Evolutionary conservation across 2,797 vertebrate genomes (phyloP).

Genomic region (Eurystomus glaucurus): DNA sequence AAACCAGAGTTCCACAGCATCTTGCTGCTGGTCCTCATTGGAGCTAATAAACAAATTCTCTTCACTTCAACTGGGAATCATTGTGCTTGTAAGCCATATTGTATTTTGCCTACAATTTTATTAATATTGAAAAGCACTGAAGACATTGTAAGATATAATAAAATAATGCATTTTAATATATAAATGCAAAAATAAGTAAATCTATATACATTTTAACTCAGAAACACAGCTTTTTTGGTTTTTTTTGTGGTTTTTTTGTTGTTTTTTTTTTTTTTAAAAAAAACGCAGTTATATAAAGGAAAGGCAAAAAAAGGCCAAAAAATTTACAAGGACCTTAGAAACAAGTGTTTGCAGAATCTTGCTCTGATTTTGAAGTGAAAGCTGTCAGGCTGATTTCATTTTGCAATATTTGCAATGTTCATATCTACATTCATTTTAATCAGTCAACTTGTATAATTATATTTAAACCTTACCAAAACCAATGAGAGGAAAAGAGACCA

Average conservation of each 20-base stretch:
- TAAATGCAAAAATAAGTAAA: not conserved
- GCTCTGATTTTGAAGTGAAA: not conserved
- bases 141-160: not conserved
- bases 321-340: not conserved
- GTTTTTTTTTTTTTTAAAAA: not conserved
- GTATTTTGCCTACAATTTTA: not conserved
- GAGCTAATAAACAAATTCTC: not conserved
- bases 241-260: not conserved
- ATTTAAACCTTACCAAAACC: not conserved
- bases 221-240: not conserved
- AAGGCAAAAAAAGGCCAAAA: not conserved
- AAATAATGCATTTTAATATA: not conserved
- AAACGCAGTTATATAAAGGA: not conserved
- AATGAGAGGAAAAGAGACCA: not conserved
- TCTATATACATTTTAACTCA: not conserved
- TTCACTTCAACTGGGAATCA: not conserved
- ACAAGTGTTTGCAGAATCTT: not conserved
- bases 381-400: not conserved
- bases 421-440: not conserved
- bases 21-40: not conserved
- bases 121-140: not conserved
- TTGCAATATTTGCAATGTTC: not conserved
- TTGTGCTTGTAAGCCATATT: not conserved
- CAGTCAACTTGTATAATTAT: slow-evolving; percentile 3
- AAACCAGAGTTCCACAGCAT: not conserved